Evolutionary conservation across 1,140 invertebrate genomes (phyloP).

Genomic region (Drosophila leontia): DNA sequence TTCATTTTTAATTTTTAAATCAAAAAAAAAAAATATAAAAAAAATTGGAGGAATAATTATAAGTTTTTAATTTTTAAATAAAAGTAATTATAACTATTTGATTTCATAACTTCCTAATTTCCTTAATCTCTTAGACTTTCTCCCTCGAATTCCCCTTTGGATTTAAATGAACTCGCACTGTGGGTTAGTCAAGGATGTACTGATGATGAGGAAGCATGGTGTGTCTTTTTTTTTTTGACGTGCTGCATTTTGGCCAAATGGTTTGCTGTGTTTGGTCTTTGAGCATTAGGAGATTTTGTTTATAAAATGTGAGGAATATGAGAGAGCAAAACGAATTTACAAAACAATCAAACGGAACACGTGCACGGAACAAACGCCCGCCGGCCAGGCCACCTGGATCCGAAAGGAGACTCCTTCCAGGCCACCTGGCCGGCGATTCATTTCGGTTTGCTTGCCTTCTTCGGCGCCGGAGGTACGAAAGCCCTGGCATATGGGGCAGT

Average conservation of each 20-base stretch:
- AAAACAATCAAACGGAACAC: constrained; percentile 82
- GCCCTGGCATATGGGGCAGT: constrained; percentile 74
- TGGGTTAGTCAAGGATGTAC: constrained; percentile 53
- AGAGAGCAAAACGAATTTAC: constrained; percentile 86
- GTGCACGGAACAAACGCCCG: constrained; percentile 72
- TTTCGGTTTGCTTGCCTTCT: constrained; percentile 83
- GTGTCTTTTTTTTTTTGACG: constrained; percentile 40
- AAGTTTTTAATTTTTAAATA: too few relatives aligned
- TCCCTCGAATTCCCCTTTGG: neutral
- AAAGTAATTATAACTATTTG: too few relatives aligned
- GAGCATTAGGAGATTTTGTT: constrained; percentile 28
- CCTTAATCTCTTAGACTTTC: neutral
- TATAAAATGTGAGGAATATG: constrained; percentile 63
- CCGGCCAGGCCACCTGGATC: constrained; percentile 32
- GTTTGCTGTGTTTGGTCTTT: constrained; percentile 25
- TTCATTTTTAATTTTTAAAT: too few relatives aligned
- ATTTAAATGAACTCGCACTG: constrained; percentile 7
- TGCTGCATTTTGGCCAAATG: constrained; percentile 67
- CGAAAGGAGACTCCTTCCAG: neutral
- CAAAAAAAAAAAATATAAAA: too few relatives aligned
- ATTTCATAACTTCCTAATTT: too few relatives aligned
- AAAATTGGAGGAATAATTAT: too few relatives aligned
- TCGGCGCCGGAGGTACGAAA: constrained; percentile 55
- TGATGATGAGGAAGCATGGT: constrained; percentile 33
- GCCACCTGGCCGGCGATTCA: constrained; percentile 48